phyloP scores from a whole-genome alignment of 64 coral and sea anemone species.

The Dendrophyllia cribrosa region DNA sequence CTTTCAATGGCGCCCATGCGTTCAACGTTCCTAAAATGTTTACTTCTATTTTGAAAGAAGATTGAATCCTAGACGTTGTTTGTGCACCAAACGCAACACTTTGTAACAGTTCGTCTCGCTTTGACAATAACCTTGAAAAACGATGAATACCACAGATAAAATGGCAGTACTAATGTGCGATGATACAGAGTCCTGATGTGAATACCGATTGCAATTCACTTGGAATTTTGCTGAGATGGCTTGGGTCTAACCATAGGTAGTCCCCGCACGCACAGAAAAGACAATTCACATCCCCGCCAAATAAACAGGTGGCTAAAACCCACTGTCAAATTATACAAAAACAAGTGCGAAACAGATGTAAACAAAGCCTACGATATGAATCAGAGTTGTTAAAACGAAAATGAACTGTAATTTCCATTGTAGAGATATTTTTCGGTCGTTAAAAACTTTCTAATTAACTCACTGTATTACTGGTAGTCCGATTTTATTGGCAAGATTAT shows the following conservation, averaged over 20 bases:
- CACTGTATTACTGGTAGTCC: too few species aligned
- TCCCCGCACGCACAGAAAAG: neutral
- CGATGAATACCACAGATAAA: neutral
- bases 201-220: neutral
- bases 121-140: neutral
- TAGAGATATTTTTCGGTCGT: neutral
- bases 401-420: neutral
- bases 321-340: slow-evolving; percentile 19
- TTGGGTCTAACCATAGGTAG: slow-evolving; percentile 13
- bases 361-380: neutral
- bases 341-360: neutral
- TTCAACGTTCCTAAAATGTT: neutral
- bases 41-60: neutral
- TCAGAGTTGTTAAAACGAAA: neutral
- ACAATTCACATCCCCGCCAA: neutral
- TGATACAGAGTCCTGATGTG: neutral
- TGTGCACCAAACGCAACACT: neutral
- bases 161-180: too few species aligned
- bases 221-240: neutral
- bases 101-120: too few species aligned
- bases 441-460: neutral
- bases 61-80: neutral
- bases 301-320: slow-evolving; percentile 67
- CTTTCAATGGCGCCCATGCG: neutral
- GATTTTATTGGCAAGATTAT: too few species aligned